A percentile compares a stretch with the other conserved stretches of the same genome.
These are phyloP conservation scores for Hofmannophila pseudospretella DNA, from an alignment of 2,888 invertebrate genomes.

Conservation along the genomic window DNA sequence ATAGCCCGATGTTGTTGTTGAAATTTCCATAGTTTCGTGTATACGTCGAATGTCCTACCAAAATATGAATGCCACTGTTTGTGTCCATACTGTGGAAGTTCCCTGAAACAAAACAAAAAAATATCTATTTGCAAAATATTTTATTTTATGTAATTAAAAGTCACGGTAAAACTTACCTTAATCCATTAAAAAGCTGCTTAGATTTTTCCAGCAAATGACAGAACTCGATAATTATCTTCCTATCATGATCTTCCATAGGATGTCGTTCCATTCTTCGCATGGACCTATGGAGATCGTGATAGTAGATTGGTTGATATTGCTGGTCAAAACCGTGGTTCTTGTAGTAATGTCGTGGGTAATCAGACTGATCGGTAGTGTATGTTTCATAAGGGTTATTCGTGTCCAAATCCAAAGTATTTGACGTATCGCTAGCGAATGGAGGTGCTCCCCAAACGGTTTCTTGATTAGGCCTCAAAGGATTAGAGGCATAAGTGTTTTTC, in stretches of 20 bases:
- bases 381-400: no score
- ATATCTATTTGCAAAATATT: background rate
- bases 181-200: conserved; percentile 97
- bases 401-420: no score
- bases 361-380: no score
- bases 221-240: conserved; percentile 96
- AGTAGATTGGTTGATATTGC: background rate
- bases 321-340: no score
- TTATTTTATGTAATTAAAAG: background rate
- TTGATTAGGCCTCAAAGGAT: no score
- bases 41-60: conserved; percentile 97
- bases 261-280: conserved; percentile 12
- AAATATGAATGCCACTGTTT: conserved; percentile 99
- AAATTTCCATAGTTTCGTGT: conserved; percentile 98
- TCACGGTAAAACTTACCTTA: conserved; percentile 79
- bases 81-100: conserved; percentile 97
- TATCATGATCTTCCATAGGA: conserved; percentile 86
- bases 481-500: no score
- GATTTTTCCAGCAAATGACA: conserved; percentile 97
- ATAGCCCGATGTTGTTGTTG: conserved; percentile 96
- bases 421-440: no score
- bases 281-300: background rate
- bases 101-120: conserved; percentile 79
- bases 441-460: no score
- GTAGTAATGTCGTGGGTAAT: no score